Conservation (phyloP, 2,797 vertebrate species). For the Tiaroga cobitis region DNA sequence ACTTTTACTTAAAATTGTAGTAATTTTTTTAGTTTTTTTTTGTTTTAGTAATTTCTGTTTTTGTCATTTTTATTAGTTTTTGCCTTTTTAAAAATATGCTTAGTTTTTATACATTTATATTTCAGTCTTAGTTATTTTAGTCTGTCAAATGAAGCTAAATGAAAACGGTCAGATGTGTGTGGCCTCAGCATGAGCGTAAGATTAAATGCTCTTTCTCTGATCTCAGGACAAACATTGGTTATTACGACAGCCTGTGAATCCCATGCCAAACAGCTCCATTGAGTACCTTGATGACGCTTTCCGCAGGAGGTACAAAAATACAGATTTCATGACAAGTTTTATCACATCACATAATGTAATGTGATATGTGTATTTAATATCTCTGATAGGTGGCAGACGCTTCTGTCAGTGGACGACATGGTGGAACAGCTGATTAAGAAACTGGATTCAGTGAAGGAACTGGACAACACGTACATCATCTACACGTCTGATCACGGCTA, state of each 20-base stretch:
- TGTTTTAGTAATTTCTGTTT: neutral
- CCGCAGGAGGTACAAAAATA: constrained; percentile 70
- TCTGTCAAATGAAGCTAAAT: neutral
- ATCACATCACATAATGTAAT: neutral
- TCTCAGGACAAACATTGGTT: constrained; percentile 84
- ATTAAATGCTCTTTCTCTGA: neutral
- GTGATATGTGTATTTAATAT: neutral
- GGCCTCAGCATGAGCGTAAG: neutral
- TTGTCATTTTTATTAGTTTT: neutral
- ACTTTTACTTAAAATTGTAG: too few species aligned
- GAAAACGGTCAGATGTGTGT: neutral
- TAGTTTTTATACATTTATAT: neutral
- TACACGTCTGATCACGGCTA: constrained; percentile 84
- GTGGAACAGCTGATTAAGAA: constrained; percentile 80
- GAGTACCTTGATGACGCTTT: constrained; percentile 76
- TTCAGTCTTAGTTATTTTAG: neutral
- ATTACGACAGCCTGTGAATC: constrained; percentile 79
- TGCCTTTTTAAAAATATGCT: neutral
- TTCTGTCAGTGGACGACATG: constrained; percentile 83
- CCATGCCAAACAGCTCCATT: constrained; percentile 76
- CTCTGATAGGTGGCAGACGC: constrained; percentile 78
- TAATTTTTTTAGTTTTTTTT: too few species aligned
- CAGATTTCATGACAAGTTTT: neutral
- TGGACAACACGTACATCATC: constrained; percentile 82
- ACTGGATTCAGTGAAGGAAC: constrained; percentile 71